Base-by-base conservation (phyloP, 2,797 vertebrate genomes). In the Coregonus sp. region DNA sequence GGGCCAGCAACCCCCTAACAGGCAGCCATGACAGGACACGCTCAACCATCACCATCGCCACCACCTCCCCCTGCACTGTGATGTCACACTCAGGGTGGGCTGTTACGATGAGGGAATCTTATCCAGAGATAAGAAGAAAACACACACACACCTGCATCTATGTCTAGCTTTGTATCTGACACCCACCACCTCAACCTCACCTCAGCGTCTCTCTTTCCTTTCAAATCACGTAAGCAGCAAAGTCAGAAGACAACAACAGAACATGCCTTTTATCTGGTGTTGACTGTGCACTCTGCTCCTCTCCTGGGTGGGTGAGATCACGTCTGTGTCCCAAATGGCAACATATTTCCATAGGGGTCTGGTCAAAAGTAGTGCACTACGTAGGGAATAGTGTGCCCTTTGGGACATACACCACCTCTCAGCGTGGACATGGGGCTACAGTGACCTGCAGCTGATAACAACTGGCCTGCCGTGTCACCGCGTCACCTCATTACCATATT, bases 371-470 rank as follows among this genome's bases (percentile, higher is more conserved):
- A 52, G 51, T 52, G 51, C 7, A 2, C 51, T 14, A 52, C 51
- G 9, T 14, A 59, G 54, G 54, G 54, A 6, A 59, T 59, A 59
- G 54, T 16, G 54, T 59, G 54, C 18, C 54, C 16, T 59, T 59
- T 59, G 16, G 18, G 54, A 59, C 40, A 9, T 7, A 47, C 1
- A 11, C 40, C 9, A 47, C 9, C 40, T 47, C 54, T 81, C 71
- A 74, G 73, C 73, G 54, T 80, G 51, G 78, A 75, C 78, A 72
- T 35, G 50, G 68, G 76, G 56, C 66, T 4, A 29, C 72, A 29
- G 5, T 80, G 80, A 83, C 82, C 85, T 67, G 25, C 51, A 37
- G 56, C 81, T 80, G 86, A 89, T 89, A 89, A 89, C 81, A 86
- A 83, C 81, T 84, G 82, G 75, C 82, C 54, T 67, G 63, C 29